phyloP scores from a whole-genome alignment of 2,113 vertebrate species.

The Ceyx margarethae region DNA sequence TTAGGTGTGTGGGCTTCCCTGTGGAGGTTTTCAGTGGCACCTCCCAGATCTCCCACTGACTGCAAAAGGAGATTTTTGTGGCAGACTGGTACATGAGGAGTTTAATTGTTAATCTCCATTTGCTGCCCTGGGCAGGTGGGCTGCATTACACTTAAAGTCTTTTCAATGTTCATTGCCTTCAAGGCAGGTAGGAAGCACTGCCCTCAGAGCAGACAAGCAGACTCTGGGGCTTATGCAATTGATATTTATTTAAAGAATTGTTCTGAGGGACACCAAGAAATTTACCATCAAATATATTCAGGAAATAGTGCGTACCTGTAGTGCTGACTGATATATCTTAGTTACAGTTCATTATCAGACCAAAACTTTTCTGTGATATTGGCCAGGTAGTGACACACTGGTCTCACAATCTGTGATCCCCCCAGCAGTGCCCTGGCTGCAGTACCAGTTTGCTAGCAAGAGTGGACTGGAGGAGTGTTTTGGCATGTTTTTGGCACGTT shows the following conservation, averaged over 20 bases:
- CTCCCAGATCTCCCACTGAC: rapidly evolving
- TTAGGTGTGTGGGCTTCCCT: not conserved
- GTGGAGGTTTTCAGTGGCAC: not conserved
- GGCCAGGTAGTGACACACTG: not conserved
- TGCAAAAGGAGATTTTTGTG: not conserved
- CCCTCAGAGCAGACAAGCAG: not conserved
- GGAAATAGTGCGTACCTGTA: not conserved
- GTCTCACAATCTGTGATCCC: not conserved
- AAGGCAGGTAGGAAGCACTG: not conserved
- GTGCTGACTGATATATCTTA: too few species aligned
- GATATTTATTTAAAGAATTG: not conserved
- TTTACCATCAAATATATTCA: not conserved
- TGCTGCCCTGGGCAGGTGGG: not conserved
- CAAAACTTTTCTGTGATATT: not conserved
- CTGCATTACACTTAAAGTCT: not conserved
- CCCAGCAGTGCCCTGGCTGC: not conserved
- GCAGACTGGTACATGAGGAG: not conserved
- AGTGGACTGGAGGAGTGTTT: not conserved
- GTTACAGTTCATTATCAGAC: not conserved
- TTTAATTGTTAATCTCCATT: not conserved
- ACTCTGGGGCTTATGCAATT: not conserved
- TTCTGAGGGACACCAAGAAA: not conserved
- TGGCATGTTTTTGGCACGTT: not conserved
- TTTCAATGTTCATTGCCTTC: not conserved
- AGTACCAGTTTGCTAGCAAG: not conserved